Base-by-base conservation (phyloP, 2,888 invertebrate genomes). In the Leptura quadrifasciata region DNA sequence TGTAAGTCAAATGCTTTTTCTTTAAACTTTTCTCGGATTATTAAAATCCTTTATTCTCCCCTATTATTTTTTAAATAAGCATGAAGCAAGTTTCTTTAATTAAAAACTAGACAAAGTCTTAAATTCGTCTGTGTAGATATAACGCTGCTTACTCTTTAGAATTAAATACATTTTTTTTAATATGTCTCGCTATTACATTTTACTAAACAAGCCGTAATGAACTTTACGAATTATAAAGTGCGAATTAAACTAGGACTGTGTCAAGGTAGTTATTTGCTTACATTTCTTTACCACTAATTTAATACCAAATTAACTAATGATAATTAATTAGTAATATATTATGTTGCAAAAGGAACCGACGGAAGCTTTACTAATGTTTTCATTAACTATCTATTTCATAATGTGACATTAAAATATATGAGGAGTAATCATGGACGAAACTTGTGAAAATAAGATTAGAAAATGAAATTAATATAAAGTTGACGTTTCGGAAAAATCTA, bases 1-100 rank as follows among this genome's bases (percentile, higher is more conserved):
- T 94, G 95, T 95, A 92, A 94, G 94, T 94, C 58, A 70, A 47
- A 35, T 35, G 35, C 31, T 12, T 69, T 69, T 67, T 67, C 24
- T 24, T 24, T 27, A 47, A 65, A 21, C 54, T 67, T 10, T 12
- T 31, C 31, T 17, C 5, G 17, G 39, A 47, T 47, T 47, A 47
- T 47, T 47, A n/a, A 47, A 15, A n/a, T 47, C 47, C 15, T 47
- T 47, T 47, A 47, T 47, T 47, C 47, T n/a, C 5, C 15, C n/a
- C 47, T 47, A 2, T 39, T 39, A 10, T 39, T 12, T 47, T 47
- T n/a, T 47, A 47, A n/a, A 47, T 47, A 47, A n/a, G 47, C 47
- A 47, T 39, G 17, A 47, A 47, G 47, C 47, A 12, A n/a, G 47
- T n/a, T 47, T 47, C 47, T 47, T 47, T 47, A 47, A 47, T 47